Evolutionary conservation across 2,113 vertebrate species (phyloP).

Genomic region (Nycticorax nycticorax): DNA sequence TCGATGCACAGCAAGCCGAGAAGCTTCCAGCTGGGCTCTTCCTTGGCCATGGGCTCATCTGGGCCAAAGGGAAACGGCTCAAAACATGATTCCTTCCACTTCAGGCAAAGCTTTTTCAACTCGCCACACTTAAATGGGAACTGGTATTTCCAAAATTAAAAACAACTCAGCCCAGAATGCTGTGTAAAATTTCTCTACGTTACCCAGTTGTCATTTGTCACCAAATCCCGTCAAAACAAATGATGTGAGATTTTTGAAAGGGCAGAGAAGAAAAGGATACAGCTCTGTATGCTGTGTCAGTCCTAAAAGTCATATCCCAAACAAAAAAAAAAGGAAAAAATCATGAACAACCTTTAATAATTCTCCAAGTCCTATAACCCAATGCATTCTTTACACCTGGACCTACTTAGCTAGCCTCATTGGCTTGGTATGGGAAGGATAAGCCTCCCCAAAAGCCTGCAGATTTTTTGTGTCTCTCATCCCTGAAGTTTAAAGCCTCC

Average conservation of each 20-base stretch:
- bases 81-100: background rate
- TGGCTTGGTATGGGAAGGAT: background rate
- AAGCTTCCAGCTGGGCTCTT: background rate
- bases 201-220: background rate
- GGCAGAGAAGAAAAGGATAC: background rate
- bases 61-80: background rate
- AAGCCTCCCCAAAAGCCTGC: background rate
- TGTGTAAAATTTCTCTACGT: background rate
- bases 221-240: background rate
- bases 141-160: background rate
- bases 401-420: background rate
- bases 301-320: background rate
- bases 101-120: background rate
- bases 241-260: background rate
- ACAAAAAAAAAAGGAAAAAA: background rate
- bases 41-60: background rate
- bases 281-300: background rate
- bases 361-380: background rate
- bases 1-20: background rate
- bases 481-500: background rate
- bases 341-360: background rate
- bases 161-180: background rate
- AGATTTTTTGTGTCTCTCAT: background rate
- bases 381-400: background rate
- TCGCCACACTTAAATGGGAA: accelerated